phyloP scores from a whole-genome alignment of 2,113 vertebrate genomes.

The Coturnix japonica region DNA sequence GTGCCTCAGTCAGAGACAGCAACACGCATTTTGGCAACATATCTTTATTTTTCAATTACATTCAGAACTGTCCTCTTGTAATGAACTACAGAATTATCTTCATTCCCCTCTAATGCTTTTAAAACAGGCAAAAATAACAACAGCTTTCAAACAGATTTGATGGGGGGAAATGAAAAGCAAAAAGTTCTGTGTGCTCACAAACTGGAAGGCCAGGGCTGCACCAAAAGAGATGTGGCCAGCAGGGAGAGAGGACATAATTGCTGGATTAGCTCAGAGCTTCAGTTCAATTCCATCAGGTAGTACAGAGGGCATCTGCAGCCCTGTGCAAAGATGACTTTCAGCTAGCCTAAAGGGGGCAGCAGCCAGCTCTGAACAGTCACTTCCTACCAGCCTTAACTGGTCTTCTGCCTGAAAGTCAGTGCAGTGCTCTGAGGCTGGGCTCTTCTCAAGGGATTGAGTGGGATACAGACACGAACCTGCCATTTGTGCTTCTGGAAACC shows the following conservation, averaged over 20 bases:
- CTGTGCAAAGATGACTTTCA: background rate
- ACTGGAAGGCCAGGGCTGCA: too few relatives aligned
- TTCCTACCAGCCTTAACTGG: too few relatives aligned
- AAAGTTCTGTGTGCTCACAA: background rate
- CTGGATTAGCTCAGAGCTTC: background rate
- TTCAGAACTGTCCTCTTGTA: background rate
- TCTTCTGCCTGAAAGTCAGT: background rate
- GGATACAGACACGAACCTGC: background rate
- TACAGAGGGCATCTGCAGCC: accelerated
- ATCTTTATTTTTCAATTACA: constrained; percentile 3
- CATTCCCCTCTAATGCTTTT: background rate
- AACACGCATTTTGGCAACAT: background rate
- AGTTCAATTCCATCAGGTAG: background rate
- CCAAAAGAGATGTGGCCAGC: too few relatives aligned
- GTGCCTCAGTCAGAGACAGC: background rate
- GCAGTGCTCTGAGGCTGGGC: background rate
- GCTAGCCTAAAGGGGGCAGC: constrained; percentile 27
- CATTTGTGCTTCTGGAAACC: background rate
- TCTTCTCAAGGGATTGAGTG: background rate
- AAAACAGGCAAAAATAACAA: background rate
- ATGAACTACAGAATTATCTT: background rate
- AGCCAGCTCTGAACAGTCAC: background rate
- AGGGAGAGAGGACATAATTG: too few relatives aligned
- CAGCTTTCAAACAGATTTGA: background rate
- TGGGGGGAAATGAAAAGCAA: background rate